Evolutionary conservation across 2,797 vertebrate genomes (phyloP), one percentile per base, ranked within the genome.

Genomic region (Helarctos malayanus): DNA sequence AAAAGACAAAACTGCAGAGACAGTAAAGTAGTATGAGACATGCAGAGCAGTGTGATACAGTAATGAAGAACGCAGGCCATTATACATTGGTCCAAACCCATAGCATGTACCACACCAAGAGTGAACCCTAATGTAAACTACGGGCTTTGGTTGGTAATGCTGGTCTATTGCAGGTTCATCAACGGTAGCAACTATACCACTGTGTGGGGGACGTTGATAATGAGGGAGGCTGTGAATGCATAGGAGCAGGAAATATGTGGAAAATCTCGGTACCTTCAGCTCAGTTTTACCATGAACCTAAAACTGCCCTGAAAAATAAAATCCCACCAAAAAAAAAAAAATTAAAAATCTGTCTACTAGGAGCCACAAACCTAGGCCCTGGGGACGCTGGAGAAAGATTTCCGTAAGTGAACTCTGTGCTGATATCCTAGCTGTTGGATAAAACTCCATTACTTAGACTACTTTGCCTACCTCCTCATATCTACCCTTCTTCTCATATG

Each of bases 301-400:
- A 92, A 95, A 56, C 19, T 49, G 23, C 7, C 54, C 47, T 81
- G 38, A 81, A 81, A 80, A 49, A 68, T 65, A 35, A 94, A 94
- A 16, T 38, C 32, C 10, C 68, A 12, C 23, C 41, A 41, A 41
- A 41, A 47, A 38, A 47, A 38, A 56, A 83, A 75, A 75, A 63
- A 35, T 15, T 2, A 45, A 63, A 94, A 75, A n/a, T 63, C 27
- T 69, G 23, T 91, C 52, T 80, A 45, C 16, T 54, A 0, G 71
- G 45, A 63, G 54, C 15, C 41, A 76, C 23, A 89, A 52, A 68
- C 8, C 27, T 76, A 49, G 12, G n/a, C 16, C 9, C 19, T 68
- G 41, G n/a, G n/a, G 21, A 57, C 29, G 4, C n/a, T 3, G 8
- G 19, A 49, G 8, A 49, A 69, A 75, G 18, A 25, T 81, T 65